A percentile compares a stretch with the other conserved stretches of the same genome.
Evolutionary conservation across 2,888 invertebrate species (phyloP).

Genomic region (Melanostoma mellinum): DNA sequence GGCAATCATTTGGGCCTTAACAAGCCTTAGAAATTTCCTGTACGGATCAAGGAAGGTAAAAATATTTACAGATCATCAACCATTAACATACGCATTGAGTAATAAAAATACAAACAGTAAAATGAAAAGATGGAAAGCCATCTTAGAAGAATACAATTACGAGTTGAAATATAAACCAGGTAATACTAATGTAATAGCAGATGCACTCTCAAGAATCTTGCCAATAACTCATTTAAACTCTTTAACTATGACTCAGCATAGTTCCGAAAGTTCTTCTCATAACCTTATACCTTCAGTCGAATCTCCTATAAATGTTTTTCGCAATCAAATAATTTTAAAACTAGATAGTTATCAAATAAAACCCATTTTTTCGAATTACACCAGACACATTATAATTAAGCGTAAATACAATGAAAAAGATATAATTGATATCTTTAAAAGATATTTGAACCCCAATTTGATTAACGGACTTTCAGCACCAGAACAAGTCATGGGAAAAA

Average conservation of each 20-base stretch:
- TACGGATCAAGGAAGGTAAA: constrained; percentile 13
- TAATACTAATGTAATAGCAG: constrained; percentile 56
- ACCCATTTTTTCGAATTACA: constrained; percentile 3
- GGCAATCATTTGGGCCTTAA: not conserved
- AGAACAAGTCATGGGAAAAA: constrained; percentile 4
- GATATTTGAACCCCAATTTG: constrained; percentile 6
- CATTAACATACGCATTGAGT: no score
- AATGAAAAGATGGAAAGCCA: no score
- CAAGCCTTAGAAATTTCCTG: constrained; percentile 22
- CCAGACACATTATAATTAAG: constrained; percentile 8
- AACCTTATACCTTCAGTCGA: constrained; percentile 32
- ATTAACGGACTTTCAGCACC: constrained; percentile 3
- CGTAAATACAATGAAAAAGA: constrained; percentile 5
- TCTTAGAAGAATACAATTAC: no score
- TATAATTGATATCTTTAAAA: constrained; percentile 4
- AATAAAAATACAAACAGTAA: not conserved
- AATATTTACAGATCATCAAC: no score
- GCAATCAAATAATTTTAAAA: constrained; percentile 34
- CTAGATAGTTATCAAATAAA: constrained; percentile 2
- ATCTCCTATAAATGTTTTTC: constrained; percentile 39
- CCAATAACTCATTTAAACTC: constrained; percentile 28
- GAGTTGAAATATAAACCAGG: constrained; percentile 42
- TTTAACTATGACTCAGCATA: constrained; percentile 28
- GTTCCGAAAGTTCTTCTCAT: constrained; percentile 39
- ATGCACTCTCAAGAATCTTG: constrained; percentile 41